phyloP scores from a whole-genome alignment of 1,140 invertebrate genomes.

The Lasioglossum albipes region DNA sequence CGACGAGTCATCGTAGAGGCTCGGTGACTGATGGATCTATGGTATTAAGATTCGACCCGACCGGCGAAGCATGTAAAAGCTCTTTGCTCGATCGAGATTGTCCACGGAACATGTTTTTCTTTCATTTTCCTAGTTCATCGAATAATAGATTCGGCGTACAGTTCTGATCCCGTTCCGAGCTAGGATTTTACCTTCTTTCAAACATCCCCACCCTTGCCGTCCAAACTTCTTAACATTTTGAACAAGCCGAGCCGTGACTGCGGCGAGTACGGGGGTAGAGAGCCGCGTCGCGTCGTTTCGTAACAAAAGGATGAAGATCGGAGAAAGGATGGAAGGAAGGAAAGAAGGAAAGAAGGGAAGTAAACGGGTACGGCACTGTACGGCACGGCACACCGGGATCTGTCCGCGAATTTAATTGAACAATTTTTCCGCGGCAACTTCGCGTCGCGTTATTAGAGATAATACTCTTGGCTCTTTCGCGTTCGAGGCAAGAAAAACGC shows the following conservation, averaged over 20 bases:
- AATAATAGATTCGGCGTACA: conserved; percentile 28
- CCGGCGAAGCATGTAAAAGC: background rate
- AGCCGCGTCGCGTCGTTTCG: too few relatives aligned
- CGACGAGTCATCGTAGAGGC: background rate
- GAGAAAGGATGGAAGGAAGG: too few relatives aligned
- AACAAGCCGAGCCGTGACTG: too few relatives aligned
- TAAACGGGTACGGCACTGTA: too few relatives aligned
- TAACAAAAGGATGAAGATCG: too few relatives aligned
- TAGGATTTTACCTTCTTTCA: too few relatives aligned
- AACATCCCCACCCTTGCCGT: background rate
- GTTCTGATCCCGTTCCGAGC: conserved; percentile 20
- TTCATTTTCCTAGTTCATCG: conserved; percentile 1
- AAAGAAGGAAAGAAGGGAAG: too few relatives aligned
- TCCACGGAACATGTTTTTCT: background rate
- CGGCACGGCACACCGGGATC: too few relatives aligned
- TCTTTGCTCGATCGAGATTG: background rate
- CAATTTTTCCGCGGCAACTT: conserved; percentile 41
- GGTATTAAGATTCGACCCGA: background rate
- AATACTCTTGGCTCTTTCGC: conserved; percentile 17
- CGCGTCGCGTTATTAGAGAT: conserved; percentile 40
- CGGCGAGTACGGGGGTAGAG: too few relatives aligned
- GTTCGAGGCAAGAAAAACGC: background rate
- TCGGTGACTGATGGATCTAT: background rate
- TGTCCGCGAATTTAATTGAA: conserved; percentile 53
- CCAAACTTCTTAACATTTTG: conserved; percentile 17